phyloP scores from a whole-genome alignment of 2,113 vertebrate genomes.

The Paraplagusia blochii region DNA sequence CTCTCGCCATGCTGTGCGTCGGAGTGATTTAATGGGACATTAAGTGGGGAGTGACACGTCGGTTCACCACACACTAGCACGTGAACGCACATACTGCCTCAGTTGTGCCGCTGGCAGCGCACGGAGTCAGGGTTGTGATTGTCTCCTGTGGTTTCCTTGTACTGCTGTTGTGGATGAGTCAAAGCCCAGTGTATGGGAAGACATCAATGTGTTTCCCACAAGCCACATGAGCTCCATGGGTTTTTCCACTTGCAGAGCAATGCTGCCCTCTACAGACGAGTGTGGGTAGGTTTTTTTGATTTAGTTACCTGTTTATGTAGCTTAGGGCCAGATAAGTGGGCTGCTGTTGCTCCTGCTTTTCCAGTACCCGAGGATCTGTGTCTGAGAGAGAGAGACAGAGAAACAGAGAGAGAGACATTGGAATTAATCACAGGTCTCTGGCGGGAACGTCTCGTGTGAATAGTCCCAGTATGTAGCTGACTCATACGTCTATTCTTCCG shows the following conservation, averaged over 20 bases:
- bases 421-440: slow-evolving; percentile 34
- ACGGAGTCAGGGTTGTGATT: slow-evolving; percentile 31
- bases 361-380: slow-evolving; percentile 96
- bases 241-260: slow-evolving; percentile 34
- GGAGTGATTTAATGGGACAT: slow-evolving; percentile 46
- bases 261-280: slow-evolving; percentile 53
- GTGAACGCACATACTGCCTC: background rate
- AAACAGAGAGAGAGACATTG: slow-evolving; percentile 18
- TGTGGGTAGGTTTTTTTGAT: background rate
- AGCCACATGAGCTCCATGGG: slow-evolving; percentile 25
- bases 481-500: slow-evolving; percentile 42
- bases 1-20: slow-evolving; percentile 12
- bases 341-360: slow-evolving; percentile 98
- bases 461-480: slow-evolving; percentile 38
- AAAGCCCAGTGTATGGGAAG: slow-evolving; percentile 56
- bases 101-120: slow-evolving; percentile 4
- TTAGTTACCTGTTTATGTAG: slow-evolving; percentile 93
- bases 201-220: slow-evolving; percentile 42
- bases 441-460: slow-evolving; percentile 39
- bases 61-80: slow-evolving; percentile 45
- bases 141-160: slow-evolving; percentile 51
- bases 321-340: slow-evolving; percentile 97
- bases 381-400: slow-evolving; percentile 74
- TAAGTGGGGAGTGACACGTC: slow-evolving; percentile 40
- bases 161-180: slow-evolving; percentile 54